Evolutionary conservation across 2,797 vertebrate species (phyloP), one percentile per base, ranked within the genome.

Genomic region (Pachyuromys duprasi): DNA sequence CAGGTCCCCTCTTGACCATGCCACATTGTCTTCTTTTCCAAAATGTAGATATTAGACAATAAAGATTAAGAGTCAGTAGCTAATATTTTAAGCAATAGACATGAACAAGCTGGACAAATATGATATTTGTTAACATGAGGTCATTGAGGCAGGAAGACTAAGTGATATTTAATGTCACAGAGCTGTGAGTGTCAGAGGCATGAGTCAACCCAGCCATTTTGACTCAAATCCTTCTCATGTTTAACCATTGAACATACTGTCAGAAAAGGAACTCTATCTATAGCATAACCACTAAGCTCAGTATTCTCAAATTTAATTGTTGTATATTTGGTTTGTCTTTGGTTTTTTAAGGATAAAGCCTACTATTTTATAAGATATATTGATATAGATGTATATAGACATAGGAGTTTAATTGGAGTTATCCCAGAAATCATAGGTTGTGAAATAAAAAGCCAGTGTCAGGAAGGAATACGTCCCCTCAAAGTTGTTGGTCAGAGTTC

Each of bases 41-140:
- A 95, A 95, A 94, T 5, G 72, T 78, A 83, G 31, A 83, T 76
- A 80, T 80, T 75, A 90, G 53, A n/a, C 69, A 83, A 49, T 36
- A 49, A 2, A 13, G n/a, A 8, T 70, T 86, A 94, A 95, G 80
- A 89, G 67, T 88, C 57, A 96, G 67, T 15, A 96, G 33, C 26
- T 96, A 70, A 76, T 2, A 80, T 22, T 53, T 5, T 90, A 69
- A 92, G 57, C 2, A 90, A 87, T 81, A 75, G 90, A 82, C 24
- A 67, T 57, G 18, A 20, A 3, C 60, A 92, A 87, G 26, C 39
- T 75, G 86, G 36, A 55, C 33, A 87, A 87, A 78, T n/a, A 63
- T 76, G 57, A 33, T 81, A 94, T 88, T 9, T 55, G 12, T 76
- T 81, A 83, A 63, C 42, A 94, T 28, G 53, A 90, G 5, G 42